phyloP scores from a whole-genome alignment of 2,113 vertebrate species.

The Vicugna pacos region DNA sequence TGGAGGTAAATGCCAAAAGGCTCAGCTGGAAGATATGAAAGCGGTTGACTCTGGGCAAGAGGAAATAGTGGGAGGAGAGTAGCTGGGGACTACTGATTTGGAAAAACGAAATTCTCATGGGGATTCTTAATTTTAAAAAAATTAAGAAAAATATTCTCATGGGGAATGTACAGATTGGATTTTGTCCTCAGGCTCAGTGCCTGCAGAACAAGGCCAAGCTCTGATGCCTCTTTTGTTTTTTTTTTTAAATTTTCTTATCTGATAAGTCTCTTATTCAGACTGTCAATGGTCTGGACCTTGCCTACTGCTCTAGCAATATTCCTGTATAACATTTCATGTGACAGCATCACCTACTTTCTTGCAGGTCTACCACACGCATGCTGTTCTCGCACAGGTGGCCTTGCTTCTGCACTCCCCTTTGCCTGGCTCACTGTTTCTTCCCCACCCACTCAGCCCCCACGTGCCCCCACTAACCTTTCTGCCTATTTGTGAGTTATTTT shows the following conservation, averaged over 20 bases:
- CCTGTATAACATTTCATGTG: not conserved
- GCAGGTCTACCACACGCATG: not conserved
- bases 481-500: not conserved
- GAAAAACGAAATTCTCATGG: not conserved
- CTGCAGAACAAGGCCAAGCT: not conserved
- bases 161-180: not conserved
- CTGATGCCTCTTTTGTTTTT: not conserved
- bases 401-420: not conserved
- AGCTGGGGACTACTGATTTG: not conserved
- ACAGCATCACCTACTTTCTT: not conserved
- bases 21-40: not conserved
- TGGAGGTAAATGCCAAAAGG: not conserved
- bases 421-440: not conserved
- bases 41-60: not conserved
- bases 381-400: fast-evolving
- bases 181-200: not conserved
- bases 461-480: not conserved
- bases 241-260: too few species aligned
- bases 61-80: not conserved
- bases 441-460: not conserved
- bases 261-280: not conserved
- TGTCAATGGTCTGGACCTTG: not conserved
- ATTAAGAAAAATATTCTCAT: too few species aligned
- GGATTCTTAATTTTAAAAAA: too few species aligned
- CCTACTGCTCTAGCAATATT: not conserved